Conservation (phyloP, 2,888 invertebrate species). For the Palloptera scutellata region DNA sequence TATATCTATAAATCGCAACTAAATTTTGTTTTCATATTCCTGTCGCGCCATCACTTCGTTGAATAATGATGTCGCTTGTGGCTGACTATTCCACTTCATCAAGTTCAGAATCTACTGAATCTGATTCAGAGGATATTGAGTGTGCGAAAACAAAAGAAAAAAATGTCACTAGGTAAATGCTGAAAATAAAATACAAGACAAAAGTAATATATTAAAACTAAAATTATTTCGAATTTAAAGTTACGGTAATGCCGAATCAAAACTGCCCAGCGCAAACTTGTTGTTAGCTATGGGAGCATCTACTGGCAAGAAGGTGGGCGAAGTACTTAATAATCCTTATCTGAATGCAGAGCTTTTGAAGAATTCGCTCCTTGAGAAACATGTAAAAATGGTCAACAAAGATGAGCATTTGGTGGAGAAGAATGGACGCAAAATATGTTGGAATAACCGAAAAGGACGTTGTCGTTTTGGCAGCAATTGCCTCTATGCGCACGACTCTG, state of each 20-base stretch:
- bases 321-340: conserved; percentile 87
- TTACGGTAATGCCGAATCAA: conserved; percentile 6
- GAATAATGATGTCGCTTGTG: conserved; percentile 13
- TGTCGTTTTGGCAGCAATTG: conserved; percentile 93
- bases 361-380: conserved; percentile 85
- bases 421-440: conserved; percentile 89
- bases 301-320: conserved; percentile 46
- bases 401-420: conserved; percentile 79
- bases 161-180: not conserved
- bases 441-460: conserved; percentile 90
- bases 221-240: not conserved
- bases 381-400: conserved; percentile 88
- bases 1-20: too few species aligned
- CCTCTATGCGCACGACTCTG: conserved; percentile 90
- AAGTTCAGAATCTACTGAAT: not conserved
- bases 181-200: not conserved
- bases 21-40: too few species aligned
- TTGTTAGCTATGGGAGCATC: conserved; percentile 40
- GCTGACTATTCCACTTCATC: conserved; percentile 21
- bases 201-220: not conserved
- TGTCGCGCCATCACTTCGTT: too few species aligned
- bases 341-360: conserved; percentile 86
- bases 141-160: not conserved
- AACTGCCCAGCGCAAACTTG: conserved; percentile 56
- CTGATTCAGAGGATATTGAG: not conserved